Base-by-base conservation (phyloP, 1,140 invertebrate species). In the Dendroctonus valens region DNA sequence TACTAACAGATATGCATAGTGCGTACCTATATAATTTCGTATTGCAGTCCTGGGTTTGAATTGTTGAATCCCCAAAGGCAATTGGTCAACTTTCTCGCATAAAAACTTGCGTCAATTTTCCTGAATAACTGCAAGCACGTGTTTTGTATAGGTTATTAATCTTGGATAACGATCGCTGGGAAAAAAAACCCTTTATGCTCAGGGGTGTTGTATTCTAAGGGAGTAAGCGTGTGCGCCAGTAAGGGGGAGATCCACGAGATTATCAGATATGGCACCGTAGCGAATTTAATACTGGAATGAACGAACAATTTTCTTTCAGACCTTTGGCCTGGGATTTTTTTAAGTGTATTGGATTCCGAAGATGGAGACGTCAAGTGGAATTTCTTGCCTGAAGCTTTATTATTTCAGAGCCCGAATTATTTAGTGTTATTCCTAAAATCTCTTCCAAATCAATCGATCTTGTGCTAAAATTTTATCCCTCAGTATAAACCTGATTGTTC, bases 241-340 rank as follows among this genome's bases (percentile, higher is more conserved):
- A 65, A 58, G 59, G 62, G 41, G 62, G 51, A 58, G 58, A 65
- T 65, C 62, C 62, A 65, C 14, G 11, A 65, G 62, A 65, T 65
- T 65, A 65, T 65, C 53, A 57, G 62, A 65, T 65, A 65, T 65
- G 54, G 62, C 62, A 65, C 62, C 62, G 44, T 50, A 55, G 62
- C 52, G 62, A 65, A 65, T 65, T 65, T 57, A 14, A 49, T 65
- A 50, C 14, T 38, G 41, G 42, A 63, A 63, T 63, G 51, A 62
- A 62, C 48, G 51, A 55, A 58, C 41, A 54, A 49, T 57, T 64
- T 65, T 65, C 52, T 11, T 65, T 65, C 53, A 51, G 26, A 61
- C 48, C 48, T 61, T 65, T 65, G 62, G n/a, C 37, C 51, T 40
- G 41, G 39, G 52, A 55, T 55, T 65, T 65, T 65, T 58, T 58